Evolutionary conservation across 2,888 invertebrate genomes (phyloP).

Genomic region (Caenorhabditis sp.): DNA sequence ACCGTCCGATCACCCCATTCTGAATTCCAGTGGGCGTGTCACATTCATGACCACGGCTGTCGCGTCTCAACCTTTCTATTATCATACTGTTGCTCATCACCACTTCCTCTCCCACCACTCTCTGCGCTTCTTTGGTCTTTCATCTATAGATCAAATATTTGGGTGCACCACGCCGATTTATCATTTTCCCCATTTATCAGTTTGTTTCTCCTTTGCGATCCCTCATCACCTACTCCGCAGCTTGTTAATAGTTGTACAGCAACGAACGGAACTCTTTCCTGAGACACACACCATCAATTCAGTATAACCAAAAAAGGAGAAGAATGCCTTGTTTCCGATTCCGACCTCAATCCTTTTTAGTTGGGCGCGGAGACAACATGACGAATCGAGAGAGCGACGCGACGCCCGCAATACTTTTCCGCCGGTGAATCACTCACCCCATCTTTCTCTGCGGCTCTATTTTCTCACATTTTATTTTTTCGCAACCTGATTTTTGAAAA

Average conservation of each 20-base stretch:
- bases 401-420: constrained; percentile 57
- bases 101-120: constrained; percentile 12
- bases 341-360: constrained; percentile 52
- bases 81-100: constrained; percentile 29
- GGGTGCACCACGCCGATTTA: constrained; percentile 26
- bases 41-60: constrained; percentile 17
- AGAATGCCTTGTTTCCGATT: constrained; percentile 49
- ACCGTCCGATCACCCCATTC: constrained; percentile 59
- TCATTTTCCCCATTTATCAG: constrained; percentile 47
- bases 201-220: constrained; percentile 4
- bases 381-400: constrained; percentile 29
- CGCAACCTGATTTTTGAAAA: constrained; percentile 33
- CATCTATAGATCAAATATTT: constrained; percentile 43
- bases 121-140: constrained; percentile 4
- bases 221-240: background rate
- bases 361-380: constrained; percentile 14
- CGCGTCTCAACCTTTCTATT: constrained; percentile 12
- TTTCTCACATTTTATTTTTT: constrained; percentile 6
- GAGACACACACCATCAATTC: constrained; percentile 15
- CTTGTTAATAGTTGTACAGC: constrained; percentile 27
- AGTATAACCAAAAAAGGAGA: constrained; percentile 37
- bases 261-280: constrained; percentile 14
- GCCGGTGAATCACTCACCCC: constrained; percentile 45
- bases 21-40: constrained; percentile 24
- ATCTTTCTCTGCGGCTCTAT: constrained; percentile 17